Evolutionary conservation across 2,797 vertebrate species (phyloP), one percentile per base, ranked within the genome.

Genomic region (Tenualosa ilisha): DNA sequence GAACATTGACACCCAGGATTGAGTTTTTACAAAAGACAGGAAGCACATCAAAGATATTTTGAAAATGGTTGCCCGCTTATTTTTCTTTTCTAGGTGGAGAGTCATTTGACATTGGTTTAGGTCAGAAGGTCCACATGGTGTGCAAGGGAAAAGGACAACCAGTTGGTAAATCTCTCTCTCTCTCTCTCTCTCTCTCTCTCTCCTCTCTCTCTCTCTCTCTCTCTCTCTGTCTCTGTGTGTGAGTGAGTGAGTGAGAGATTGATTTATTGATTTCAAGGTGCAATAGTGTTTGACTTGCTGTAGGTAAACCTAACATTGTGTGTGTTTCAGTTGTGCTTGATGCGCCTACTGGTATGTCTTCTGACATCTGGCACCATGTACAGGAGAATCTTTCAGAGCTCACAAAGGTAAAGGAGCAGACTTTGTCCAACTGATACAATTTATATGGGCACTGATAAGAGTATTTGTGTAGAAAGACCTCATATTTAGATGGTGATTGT

Each of bases 71-170:
- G 24, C 11, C 8, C 63, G 15, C 31, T 68, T 53, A 13, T 20
- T 84, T 4, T 68, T 56, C 81, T 2, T 87, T 72, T 87, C 9
- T 88, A 96, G 96, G 88, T 88, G 95, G 94, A 17, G 93, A 93
- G 84, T 90, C 95, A 61, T 82, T 96, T 86, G 96, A 97, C 89
- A 92, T 96, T 46, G 95, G 96, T 84, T 93, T 95, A 82, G 96
- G 96, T 88, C 96, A 97, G 88, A 95, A 91, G 85, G 94, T 97
- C 91, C 94, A 94, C 89, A 91, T 97, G 56, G 82, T 95, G 86
- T 97, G 96, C 90, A 96, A 94, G 95, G 96, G 96, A 87, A 86
- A 91, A 84, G 96, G 96, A 84, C 88, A 88, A 83, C 96, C 96
- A 87, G 94, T 96, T 86, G 95, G 96, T 96, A 94, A 92, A 85